A percentile compares a stretch with the other conserved stretches of the same genome.
Evolutionary conservation across 2,888 invertebrate genomes (phyloP).

Genomic region (Trissolcus japonicus): DNA sequence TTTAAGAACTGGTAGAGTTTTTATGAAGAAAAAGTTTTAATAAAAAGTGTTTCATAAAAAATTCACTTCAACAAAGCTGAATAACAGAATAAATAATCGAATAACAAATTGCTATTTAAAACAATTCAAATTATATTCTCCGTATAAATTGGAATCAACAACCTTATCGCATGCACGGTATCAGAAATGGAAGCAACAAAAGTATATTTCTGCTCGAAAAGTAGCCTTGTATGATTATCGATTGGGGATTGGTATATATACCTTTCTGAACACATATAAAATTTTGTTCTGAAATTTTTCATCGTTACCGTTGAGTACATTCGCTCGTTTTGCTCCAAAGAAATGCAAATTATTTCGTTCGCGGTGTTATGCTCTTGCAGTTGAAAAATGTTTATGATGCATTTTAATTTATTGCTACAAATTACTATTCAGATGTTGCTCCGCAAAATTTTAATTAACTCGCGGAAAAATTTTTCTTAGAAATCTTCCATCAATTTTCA

Average conservation of each 20-base stretch:
- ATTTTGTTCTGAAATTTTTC: constrained; percentile 33
- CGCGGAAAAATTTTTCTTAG: too few relatives aligned
- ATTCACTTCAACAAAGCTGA: too few relatives aligned
- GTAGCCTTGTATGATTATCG: constrained; percentile 19
- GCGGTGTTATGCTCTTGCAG: constrained; percentile 1
- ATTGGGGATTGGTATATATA: constrained; percentile 16
- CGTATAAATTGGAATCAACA: not conserved
- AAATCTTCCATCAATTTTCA: too few relatives aligned
- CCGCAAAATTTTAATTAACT: too few relatives aligned
- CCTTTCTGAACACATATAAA: constrained; percentile 12
- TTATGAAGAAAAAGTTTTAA: too few relatives aligned
- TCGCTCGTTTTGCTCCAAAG: constrained; percentile 14
- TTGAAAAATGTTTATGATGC: constrained; percentile 11
- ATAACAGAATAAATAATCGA: too few relatives aligned
- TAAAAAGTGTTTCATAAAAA: too few relatives aligned
- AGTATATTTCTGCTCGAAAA: not conserved
- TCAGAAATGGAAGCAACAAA: constrained; percentile 14
- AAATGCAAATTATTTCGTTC: constrained; percentile 30
- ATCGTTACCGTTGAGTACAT: constrained; percentile 22
- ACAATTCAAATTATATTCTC: too few relatives aligned
- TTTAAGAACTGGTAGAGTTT: too few relatives aligned
- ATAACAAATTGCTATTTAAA: too few relatives aligned
- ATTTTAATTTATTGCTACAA: constrained; percentile 8
- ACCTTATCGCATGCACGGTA: constrained; percentile 21
- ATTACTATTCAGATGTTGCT: too few relatives aligned